Percentiles rank a stretch among this genome's conserved stretches.
phyloP scores from a whole-genome alignment of 1,140 invertebrate species.

The Diprion similis region DNA sequence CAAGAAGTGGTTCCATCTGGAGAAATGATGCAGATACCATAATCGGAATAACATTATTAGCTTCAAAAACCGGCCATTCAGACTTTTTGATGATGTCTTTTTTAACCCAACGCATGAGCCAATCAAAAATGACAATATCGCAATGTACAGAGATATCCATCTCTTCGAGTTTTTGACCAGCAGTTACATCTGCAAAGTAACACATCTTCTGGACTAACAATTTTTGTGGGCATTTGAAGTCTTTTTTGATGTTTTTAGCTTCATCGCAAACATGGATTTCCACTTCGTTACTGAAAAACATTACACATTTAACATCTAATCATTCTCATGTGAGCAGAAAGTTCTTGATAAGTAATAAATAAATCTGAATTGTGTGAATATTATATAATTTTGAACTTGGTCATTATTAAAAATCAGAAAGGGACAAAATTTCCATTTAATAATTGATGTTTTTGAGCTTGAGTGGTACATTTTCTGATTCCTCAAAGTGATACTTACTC shows the following conservation, averaged over 20 bases:
- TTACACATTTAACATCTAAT: slow-evolving; percentile 16
- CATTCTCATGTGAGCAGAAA: not conserved
- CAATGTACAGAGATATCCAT: slow-evolving; percentile 97
- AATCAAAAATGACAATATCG: slow-evolving; percentile 92
- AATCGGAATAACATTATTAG: slow-evolving; percentile 88
- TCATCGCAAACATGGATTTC: slow-evolving; percentile 90
- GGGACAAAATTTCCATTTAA: not conserved
- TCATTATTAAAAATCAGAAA: slow-evolving; percentile 9
- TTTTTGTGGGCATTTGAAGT: slow-evolving; percentile 87
- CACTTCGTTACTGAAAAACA: slow-evolving; percentile 73
- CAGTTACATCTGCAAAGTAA: slow-evolving; percentile 90
- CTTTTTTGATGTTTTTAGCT: slow-evolving; percentile 83
- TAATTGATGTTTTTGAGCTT: no score
- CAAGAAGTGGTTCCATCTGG: slow-evolving; percentile 88
- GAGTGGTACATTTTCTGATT: slow-evolving; percentile 17
- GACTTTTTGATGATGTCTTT: slow-evolving; percentile 71
- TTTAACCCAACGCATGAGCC: slow-evolving; percentile 95
- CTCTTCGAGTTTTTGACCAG: slow-evolving; percentile 86
- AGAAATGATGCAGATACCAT: slow-evolving; percentile 93
- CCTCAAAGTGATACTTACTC: slow-evolving; percentile 48
- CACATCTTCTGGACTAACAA: slow-evolving; percentile 90
- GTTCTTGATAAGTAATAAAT: not conserved
- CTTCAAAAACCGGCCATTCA: slow-evolving; percentile 77
- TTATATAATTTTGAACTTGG: not conserved
- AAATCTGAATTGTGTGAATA: not conserved